Percentiles rank a stretch among this genome's conserved stretches.
phyloP scores from a whole-genome alignment of 1,140 invertebrate genomes.

The Apis dorsata region DNA sequence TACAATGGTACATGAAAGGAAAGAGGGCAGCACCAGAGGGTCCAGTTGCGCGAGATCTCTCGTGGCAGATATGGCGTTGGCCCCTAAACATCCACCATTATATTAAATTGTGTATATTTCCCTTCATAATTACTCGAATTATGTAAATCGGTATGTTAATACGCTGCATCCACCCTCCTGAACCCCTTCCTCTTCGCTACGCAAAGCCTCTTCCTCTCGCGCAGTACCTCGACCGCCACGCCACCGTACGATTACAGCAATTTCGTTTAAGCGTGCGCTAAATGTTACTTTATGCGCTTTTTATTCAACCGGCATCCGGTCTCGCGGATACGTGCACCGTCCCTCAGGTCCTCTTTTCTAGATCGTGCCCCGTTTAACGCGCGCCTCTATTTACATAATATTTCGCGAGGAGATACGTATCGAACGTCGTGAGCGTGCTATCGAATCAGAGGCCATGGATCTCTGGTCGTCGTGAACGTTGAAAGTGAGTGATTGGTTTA shows the following conservation, averaged over 20 bases:
- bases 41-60: conserved; percentile 65
- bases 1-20: neutral
- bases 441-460: neutral
- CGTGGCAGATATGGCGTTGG: conserved; percentile 69
- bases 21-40: conserved; percentile 2
- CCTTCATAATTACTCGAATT: conserved; percentile 80
- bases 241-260: conserved; percentile 76
- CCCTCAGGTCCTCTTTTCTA: conserved; percentile 8
- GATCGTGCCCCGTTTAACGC: conserved; percentile 60
- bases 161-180: conserved; percentile 24
- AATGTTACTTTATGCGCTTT: conserved; percentile 74
- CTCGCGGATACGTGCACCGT: conserved; percentile 12
- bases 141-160: conserved; percentile 80
- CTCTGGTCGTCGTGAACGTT: too few species aligned
- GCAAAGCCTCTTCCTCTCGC: neutral
- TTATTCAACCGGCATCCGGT: conserved; percentile 62
- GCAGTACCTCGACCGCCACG: conserved; percentile 35
- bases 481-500: too few species aligned
- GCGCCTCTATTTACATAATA: conserved; percentile 76
- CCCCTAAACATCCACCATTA: conserved; percentile 77
- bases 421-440: conserved; percentile 41
- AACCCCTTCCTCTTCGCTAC: neutral
- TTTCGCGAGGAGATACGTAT: conserved; percentile 69
- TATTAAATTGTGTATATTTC: conserved; percentile 81
- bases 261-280: conserved; percentile 77